Base-by-base conservation (phyloP, 2,113 vertebrate genomes). In the Rhabdomys dilectus region DNA sequence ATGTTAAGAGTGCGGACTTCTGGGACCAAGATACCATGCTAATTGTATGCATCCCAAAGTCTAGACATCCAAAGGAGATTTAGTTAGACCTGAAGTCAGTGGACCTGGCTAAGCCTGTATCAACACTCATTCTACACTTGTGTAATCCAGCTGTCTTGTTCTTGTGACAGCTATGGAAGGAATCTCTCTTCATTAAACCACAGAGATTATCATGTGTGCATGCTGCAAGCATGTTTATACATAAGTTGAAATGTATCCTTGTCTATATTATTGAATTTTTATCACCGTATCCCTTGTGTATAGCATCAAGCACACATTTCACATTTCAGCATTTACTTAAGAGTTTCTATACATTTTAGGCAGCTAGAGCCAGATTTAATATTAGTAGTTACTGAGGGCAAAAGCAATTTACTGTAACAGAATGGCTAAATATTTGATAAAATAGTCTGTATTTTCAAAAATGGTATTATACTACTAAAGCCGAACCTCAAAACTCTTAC, bases 341-440 rank as follows among this genome's bases (percentile, higher is more conserved):
- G 88, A 93, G 81, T 88, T 93, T 45, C 94, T 95, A 80, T 94
- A 91, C 82, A 11, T 81, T 96, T 91, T 48, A 96, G 98, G 98
- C 98, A 98, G 96, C 98, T 98, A 98, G 97, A 96, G 98, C 98
- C 98, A 97, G 92, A 98, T 96, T 97, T 88, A 92, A 72, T 97
- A 99, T 98, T 98, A 98, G 98, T 98, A 97, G 97, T 98, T 98
- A 96, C 92, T 82, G 92, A 99, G 98, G 97, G 97, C 97, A 98
- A 98, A 98, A 98, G 98, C 98, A 99, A 98, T 99, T 98, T 92
- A 77, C 98, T 98, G 84, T 98, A 98, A 98, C 97, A 98, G 98
- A 99, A 99, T 99, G 98, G 99, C 99, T 98, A 98, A 98, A 98
- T 99, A 98, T 99, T 99, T 99, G 94, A 99, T 99, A 98, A 97